Conservation (phyloP, 2,888 invertebrate genomes). For the Xylota segnis region DNA sequence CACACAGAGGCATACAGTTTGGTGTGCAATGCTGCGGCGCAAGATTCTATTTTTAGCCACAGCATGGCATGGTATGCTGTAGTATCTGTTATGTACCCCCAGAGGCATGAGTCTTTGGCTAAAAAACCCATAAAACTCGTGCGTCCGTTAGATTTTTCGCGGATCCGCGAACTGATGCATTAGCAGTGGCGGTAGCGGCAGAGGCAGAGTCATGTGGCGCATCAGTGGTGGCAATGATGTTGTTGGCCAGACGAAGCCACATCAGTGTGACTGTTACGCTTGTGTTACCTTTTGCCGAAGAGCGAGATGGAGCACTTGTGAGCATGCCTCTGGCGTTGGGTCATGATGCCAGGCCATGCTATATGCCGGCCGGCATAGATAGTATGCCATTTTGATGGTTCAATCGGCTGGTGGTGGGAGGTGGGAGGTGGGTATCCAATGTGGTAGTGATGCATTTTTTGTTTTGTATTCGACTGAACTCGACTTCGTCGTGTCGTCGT, state of each 20-base stretch:
- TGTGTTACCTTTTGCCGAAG: conserved; percentile 42
- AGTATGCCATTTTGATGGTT: conserved; percentile 58
- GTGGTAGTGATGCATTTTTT: conserved; percentile 35
- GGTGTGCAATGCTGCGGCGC: conserved; percentile 66
- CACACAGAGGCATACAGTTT: conserved; percentile 31
- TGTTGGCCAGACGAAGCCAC: conserved; percentile 69
- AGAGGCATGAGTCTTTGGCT: conserved; percentile 55
- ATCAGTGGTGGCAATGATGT: conserved; percentile 53
- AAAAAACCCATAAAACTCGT: conserved; percentile 65
- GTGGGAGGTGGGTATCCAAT: not conserved
- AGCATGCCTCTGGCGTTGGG: conserved; percentile 71
- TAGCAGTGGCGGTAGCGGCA: not conserved
- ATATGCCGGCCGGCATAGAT: conserved; percentile 66
- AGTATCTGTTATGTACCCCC: conserved; percentile 34
- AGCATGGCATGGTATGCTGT: conserved; percentile 58
- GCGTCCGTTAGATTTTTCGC: conserved; percentile 72
- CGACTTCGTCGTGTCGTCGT: conserved; percentile 12
- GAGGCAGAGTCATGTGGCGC: conserved; percentile 65
- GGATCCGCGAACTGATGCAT: conserved; percentile 48
- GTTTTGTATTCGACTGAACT: conserved; percentile 18
- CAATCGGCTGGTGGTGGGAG: not conserved
- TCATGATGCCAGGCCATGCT: conserved; percentile 64
- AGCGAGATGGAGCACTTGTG: conserved; percentile 42
- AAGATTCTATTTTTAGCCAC: conserved; percentile 74
- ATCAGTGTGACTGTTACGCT: conserved; percentile 70